These are phyloP conservation scores for Habropoda laboriosa DNA, from an alignment of 1,140 invertebrate species.

Conservation along the genomic window DNA sequence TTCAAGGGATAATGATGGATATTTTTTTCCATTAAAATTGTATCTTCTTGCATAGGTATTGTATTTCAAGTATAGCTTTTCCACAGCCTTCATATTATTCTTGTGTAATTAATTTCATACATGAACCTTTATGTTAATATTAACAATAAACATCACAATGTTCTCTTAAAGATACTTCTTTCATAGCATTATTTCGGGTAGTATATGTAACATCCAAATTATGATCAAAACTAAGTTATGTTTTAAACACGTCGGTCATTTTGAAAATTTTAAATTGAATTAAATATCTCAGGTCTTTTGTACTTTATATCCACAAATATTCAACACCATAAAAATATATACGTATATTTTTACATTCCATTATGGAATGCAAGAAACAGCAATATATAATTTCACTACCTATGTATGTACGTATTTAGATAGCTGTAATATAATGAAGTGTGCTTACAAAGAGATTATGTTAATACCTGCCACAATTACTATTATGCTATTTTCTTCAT, in stretches of 20 bases:
- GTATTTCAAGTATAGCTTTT: conserved; percentile 68
- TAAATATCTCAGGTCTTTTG: not conserved
- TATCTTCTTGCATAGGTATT: conserved; percentile 57
- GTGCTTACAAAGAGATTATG: conserved; percentile 45
- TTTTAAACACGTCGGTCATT: conserved; percentile 24
- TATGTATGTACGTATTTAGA: conserved; percentile 37
- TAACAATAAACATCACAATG: conserved; percentile 67
- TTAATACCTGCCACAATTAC: conserved; percentile 45
- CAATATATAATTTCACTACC: conserved; percentile 27
- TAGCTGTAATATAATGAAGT: conserved; percentile 45
- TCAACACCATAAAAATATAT: conserved; percentile 7
- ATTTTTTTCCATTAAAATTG: conserved; percentile 48
- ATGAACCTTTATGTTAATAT: conserved; percentile 56
- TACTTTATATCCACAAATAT: conserved; percentile 23
- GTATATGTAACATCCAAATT: conserved; percentile 15
- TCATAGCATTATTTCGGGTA: conserved; percentile 23
- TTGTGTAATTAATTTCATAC: conserved; percentile 60
- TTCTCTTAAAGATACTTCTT: conserved; percentile 56
- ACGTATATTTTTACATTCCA: conserved; percentile 7
- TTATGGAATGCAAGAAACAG: conserved; percentile 32
- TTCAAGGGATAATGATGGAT: conserved; percentile 38
- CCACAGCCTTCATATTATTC: conserved; percentile 64
- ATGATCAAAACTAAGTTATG: conserved; percentile 34
- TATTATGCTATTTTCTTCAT: conserved; percentile 43
- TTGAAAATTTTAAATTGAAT: conserved; percentile 20